Conservation (phyloP, 2,113 vertebrate genomes). For the Megalops atlanticus region DNA sequence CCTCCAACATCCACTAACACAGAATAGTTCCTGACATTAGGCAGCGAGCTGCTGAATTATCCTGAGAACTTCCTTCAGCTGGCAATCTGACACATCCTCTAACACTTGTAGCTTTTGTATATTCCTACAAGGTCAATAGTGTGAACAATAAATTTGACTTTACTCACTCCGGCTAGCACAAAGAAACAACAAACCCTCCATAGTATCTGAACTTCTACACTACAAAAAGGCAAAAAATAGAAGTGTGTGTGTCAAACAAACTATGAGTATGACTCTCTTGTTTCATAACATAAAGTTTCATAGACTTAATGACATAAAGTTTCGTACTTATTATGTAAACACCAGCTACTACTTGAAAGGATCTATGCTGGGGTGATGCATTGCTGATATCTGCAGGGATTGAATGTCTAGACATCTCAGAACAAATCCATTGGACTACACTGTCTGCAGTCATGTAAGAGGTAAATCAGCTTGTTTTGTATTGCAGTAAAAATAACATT, state of each 20-base stretch:
- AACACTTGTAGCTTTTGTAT: neutral
- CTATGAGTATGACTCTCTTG: too few relatives aligned
- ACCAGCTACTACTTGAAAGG: too few relatives aligned
- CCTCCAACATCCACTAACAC: constrained; percentile 45
- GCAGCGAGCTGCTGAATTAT: constrained; percentile 28
- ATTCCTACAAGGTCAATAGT: neutral
- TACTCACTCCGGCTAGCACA: neutral
- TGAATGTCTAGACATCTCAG: too few relatives aligned
- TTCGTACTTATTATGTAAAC: too few relatives aligned
- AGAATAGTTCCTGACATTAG: constrained; percentile 41
- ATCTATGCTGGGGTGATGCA: too few relatives aligned
- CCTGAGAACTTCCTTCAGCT: constrained; percentile 41
- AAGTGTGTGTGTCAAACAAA: neutral
- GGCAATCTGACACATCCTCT: constrained; percentile 51
- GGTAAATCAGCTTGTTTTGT: too few relatives aligned
- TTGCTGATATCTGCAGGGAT: too few relatives aligned
- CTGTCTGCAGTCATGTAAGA: too few relatives aligned
- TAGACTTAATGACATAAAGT: too few relatives aligned
- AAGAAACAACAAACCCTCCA: neutral
- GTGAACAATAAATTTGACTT: neutral
- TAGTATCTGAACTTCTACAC: neutral
- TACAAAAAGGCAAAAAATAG: neutral
- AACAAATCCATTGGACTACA: too few relatives aligned
- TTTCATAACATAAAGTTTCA: too few relatives aligned
- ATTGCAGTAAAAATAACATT: too few relatives aligned